Evolutionary conservation across 2,113 vertebrate genomes (phyloP).

Genomic region (Zapornia atra): DNA sequence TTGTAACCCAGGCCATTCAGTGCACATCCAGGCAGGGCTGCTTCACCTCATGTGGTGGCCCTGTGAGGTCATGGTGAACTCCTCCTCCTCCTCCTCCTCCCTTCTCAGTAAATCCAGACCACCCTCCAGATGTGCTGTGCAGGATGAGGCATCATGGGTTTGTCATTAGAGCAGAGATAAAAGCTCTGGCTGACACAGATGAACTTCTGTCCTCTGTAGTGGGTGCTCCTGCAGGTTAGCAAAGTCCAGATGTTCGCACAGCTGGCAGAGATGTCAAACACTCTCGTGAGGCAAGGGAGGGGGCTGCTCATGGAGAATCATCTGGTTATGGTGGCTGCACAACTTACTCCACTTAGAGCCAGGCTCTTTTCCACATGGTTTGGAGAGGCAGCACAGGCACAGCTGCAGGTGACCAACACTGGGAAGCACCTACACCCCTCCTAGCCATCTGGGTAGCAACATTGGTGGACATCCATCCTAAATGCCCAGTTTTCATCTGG

Average conservation of each 20-base stretch:
- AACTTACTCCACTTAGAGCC: neutral
- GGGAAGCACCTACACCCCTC: neutral
- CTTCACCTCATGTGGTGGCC: neutral
- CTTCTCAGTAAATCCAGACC: neutral
- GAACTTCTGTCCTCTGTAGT: neutral
- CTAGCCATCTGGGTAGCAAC: fast-evolving
- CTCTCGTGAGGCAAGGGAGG: neutral
- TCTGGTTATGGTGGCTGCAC: fast-evolving
- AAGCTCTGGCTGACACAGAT: neutral
- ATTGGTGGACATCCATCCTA: fast-evolving
- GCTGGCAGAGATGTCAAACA: neutral
- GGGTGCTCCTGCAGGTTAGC: neutral
- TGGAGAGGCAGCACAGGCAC: neutral
- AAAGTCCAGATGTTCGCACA: neutral
- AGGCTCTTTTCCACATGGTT: neutral
- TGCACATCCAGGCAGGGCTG: neutral
- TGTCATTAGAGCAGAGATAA: neutral
- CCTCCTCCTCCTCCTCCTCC: neutral
- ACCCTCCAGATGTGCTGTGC: neutral
- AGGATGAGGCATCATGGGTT: neutral
- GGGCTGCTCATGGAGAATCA: neutral
- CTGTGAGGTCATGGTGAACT: neutral
- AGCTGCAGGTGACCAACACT: neutral
- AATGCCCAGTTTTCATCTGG: neutral
- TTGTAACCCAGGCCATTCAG: too few species aligned